Percentiles rank a stretch among this genome's conserved stretches.
Conservation (phyloP, 2,888 invertebrate genomes). For the Rotaria macrura region DNA sequence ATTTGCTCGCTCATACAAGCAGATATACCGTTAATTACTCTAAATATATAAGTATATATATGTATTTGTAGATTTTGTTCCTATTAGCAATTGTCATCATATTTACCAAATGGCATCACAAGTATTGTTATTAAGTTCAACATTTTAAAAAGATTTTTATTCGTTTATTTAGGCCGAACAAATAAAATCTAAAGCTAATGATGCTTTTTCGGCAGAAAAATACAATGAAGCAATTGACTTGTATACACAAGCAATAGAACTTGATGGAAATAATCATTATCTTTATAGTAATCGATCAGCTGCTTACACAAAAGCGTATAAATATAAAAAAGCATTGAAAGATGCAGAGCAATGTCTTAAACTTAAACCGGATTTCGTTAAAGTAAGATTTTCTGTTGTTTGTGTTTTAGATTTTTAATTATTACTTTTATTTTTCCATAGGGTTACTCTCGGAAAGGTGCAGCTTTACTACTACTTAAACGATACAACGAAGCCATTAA, state of each 20-base stretch:
- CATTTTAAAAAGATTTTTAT: too few species aligned
- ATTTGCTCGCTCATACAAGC: too few species aligned
- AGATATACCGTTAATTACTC: too few species aligned
- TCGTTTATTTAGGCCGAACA: slow-evolving; percentile 54
- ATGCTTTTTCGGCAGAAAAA: slow-evolving; percentile 66
- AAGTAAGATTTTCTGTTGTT: too few species aligned
- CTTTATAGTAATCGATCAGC: slow-evolving; percentile 81
- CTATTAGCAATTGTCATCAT: too few species aligned
- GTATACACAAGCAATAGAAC: slow-evolving; percentile 69
- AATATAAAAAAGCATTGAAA: slow-evolving; percentile 64
- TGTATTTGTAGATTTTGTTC: too few species aligned
- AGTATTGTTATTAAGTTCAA: too few species aligned
- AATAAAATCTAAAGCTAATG: slow-evolving; percentile 76
- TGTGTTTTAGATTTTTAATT: too few species aligned
- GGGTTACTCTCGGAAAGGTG: slow-evolving; percentile 73
- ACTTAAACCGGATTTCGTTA: slow-evolving; percentile 61
- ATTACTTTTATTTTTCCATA: slow-evolving; percentile 40
- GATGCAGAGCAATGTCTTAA: slow-evolving; percentile 74
- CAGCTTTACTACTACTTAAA: slow-evolving; percentile 67
- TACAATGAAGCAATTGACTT: slow-evolving; percentile 66
- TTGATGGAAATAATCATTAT: slow-evolving; percentile 73
- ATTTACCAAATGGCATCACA: too few species aligned
- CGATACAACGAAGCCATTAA: slow-evolving; percentile 64
- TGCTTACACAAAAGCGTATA: slow-evolving; percentile 69
- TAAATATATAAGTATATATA: too few species aligned